Conservation (phyloP, 2,888 invertebrate genomes). For the Ormyrus labotus region DNA sequence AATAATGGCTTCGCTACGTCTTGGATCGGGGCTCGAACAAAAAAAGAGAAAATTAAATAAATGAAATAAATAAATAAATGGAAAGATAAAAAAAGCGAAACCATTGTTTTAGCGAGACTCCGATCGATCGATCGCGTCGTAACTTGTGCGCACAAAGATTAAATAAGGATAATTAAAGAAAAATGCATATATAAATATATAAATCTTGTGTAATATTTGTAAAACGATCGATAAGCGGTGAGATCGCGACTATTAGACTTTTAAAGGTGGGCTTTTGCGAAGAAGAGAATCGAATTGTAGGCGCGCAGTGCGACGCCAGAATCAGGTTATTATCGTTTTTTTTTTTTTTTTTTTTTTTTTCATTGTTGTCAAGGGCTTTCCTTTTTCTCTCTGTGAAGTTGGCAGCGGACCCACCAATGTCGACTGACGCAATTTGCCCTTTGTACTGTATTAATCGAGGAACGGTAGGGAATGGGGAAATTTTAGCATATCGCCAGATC, state of each 20-base stretch:
- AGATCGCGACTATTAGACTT: slow-evolving; percentile 40
- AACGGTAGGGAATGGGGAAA: slow-evolving; percentile 7
- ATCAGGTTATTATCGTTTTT: slow-evolving; percentile 24
- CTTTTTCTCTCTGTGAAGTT: slow-evolving; percentile 1
- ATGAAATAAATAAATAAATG: slow-evolving; percentile 13
- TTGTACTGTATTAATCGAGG: slow-evolving; percentile 39
- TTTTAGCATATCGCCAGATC: slow-evolving; percentile 49
- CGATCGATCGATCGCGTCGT: slow-evolving; percentile 51
- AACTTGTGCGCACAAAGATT: slow-evolving; percentile 59
- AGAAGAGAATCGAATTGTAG: slow-evolving; percentile 18
- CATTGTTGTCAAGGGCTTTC: slow-evolving; percentile 7
- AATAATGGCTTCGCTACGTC: slow-evolving; percentile 60
- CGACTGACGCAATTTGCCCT: slow-evolving; percentile 31
- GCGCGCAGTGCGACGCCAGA: slow-evolving; percentile 49
- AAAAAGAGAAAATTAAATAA: slow-evolving; percentile 8
- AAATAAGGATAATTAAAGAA: slow-evolving; percentile 31
- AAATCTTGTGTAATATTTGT: slow-evolving; percentile 45
- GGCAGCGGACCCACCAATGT: slow-evolving; percentile 22
- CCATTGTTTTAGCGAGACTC: slow-evolving; percentile 42
- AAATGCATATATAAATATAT: slow-evolving; percentile 9
- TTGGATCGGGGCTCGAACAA: not conserved
- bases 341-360: slow-evolving; percentile 4
- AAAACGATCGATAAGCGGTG: slow-evolving; percentile 33
- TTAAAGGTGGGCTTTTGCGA: slow-evolving; percentile 39
- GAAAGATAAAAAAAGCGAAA: not conserved